A percentile compares a stretch with the other conserved stretches of the same genome.
Conservation (phyloP, 2,888 invertebrate genomes). For the Xylota segnis region DNA sequence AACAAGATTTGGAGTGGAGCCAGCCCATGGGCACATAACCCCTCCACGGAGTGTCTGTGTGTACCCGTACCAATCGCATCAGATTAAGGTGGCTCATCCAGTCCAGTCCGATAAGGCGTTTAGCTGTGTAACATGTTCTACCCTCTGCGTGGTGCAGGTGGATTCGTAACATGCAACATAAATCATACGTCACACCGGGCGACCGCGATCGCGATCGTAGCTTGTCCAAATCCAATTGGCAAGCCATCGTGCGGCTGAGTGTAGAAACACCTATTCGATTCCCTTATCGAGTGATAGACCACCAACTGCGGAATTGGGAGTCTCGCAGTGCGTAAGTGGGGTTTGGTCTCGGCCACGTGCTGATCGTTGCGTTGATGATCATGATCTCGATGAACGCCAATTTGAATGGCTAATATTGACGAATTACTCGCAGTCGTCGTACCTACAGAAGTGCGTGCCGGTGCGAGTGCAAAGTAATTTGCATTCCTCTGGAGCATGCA, state of each 20-base stretch:
- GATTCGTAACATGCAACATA: constrained; percentile 58
- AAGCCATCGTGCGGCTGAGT: constrained; percentile 14
- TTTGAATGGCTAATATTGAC: constrained; percentile 61
- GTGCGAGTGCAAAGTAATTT: constrained; percentile 39
- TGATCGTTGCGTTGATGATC: constrained; percentile 39
- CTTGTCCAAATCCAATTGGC: constrained; percentile 37
- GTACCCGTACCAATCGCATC: constrained; percentile 37
- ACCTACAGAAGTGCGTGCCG: constrained; percentile 26
- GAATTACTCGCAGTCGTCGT: constrained; percentile 23
- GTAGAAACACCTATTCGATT: constrained; percentile 48
- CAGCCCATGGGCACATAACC: constrained; percentile 54
- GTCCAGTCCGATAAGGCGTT: constrained; percentile 67
- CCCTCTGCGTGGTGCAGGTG: constrained; percentile 46
- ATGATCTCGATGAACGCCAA: constrained; percentile 57
- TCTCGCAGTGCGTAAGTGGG: constrained; percentile 38
- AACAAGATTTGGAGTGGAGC: constrained; percentile 73
- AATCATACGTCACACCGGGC: constrained; percentile 64
- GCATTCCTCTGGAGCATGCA: constrained; percentile 56
- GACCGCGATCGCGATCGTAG: constrained; percentile 32
- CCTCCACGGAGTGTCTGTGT: constrained; percentile 36
- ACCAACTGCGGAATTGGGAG: constrained; percentile 55
- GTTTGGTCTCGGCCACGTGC: constrained; percentile 31
- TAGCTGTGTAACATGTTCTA: constrained; percentile 64
- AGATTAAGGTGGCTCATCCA: constrained; percentile 65
- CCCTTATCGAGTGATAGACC: constrained; percentile 57